These are phyloP conservation scores for Osmoderma eremita DNA, from an alignment of 2,888 invertebrate species.

Conservation along the genomic window DNA sequence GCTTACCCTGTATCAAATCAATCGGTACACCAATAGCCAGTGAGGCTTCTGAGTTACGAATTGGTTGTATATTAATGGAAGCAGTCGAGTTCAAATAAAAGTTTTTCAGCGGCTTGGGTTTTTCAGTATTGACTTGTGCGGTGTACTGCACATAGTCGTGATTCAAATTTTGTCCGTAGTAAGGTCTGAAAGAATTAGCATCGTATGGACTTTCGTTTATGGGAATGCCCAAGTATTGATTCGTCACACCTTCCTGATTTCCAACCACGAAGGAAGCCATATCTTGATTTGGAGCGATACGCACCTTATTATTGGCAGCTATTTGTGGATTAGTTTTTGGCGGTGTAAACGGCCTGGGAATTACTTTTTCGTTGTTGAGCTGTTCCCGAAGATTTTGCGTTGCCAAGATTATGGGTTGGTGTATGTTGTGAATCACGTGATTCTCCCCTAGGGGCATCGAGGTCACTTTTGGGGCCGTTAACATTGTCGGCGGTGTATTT, in stretches of 20 bases:
- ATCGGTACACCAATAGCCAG: constrained; percentile 61
- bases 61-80: constrained; percentile 59
- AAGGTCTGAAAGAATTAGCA: constrained; percentile 59
- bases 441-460: constrained; percentile 63
- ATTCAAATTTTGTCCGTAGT: constrained; percentile 44
- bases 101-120: constrained; percentile 41
- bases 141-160: constrained; percentile 44
- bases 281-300: constrained; percentile 72
- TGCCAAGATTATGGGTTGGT: constrained; percentile 58
- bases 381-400: constrained; percentile 61
- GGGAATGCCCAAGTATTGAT: constrained; percentile 62
- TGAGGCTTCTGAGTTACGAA: constrained; percentile 60
- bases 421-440: constrained; percentile 52
- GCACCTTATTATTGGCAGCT: constrained; percentile 70
- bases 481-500: constrained; percentile 40
- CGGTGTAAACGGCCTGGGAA: constrained; percentile 54
- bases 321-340: constrained; percentile 57
- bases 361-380: constrained; percentile 60
- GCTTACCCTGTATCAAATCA: constrained; percentile 56
- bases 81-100: constrained; percentile 52
- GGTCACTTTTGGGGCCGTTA: constrained; percentile 55
- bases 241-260: constrained; percentile 68
- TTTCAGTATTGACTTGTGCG: constrained; percentile 37
- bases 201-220: constrained; percentile 66
- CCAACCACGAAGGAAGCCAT: constrained; percentile 74